Evolutionary conservation across 2,888 invertebrate species (phyloP).

Genomic region (Azorinus chamasolen): DNA sequence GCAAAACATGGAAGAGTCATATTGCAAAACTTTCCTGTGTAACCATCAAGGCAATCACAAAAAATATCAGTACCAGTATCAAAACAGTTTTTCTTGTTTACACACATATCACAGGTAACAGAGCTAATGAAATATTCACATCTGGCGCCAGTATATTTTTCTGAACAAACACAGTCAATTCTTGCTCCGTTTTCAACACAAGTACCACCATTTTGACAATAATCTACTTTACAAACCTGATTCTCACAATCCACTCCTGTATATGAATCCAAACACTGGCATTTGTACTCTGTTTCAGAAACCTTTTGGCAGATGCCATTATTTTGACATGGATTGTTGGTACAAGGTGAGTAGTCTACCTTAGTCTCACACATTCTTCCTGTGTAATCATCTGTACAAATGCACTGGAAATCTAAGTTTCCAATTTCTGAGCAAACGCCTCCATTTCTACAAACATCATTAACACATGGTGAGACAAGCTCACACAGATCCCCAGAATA

Average conservation of each 20-base stretch:
- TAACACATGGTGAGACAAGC: conserved; percentile 52
- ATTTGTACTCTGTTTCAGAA: conserved; percentile 30
- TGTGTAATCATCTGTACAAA: conserved; percentile 59
- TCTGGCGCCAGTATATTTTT: conserved; percentile 63
- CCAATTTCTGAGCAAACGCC: conserved; percentile 89
- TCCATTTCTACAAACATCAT: conserved; percentile 88
- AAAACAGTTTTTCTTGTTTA: conserved; percentile 44
- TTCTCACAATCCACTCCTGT: conserved; percentile 41
- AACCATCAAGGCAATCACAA: conserved; percentile 76
- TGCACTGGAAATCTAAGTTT: conserved; percentile 61
- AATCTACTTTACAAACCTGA: conserved; percentile 48
- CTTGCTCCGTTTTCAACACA: conserved; percentile 90
- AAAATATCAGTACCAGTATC: conserved; percentile 24
- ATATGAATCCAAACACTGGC: conserved; percentile 47
- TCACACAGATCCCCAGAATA: conserved; percentile 60
- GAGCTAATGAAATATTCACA: conserved; percentile 57
- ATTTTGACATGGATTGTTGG: conserved; percentile 54
- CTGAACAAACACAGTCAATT: conserved; percentile 64
- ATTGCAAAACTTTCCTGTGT: conserved; percentile 76
- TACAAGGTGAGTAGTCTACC: conserved; percentile 40
- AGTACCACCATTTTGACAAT: conserved; percentile 90
- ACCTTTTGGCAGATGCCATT: conserved; percentile 47
- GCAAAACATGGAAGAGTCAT: conserved; percentile 67
- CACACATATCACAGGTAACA: conserved; percentile 34
- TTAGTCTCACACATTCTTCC: conserved; percentile 71